phyloP scores from a whole-genome alignment of 2,888 invertebrate genomes.

The Nephrotoma flavescens region DNA sequence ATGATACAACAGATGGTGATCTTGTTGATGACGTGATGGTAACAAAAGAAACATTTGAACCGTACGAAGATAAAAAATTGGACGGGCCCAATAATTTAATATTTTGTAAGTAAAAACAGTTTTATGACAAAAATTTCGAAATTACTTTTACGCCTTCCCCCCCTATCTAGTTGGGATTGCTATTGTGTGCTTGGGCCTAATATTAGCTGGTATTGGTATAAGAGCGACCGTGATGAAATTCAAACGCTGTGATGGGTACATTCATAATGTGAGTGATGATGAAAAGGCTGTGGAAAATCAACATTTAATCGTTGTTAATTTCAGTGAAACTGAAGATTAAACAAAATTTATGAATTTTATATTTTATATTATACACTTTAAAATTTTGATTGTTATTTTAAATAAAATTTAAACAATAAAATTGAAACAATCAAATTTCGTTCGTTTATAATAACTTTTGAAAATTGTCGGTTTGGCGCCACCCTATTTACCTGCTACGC shows the following conservation, averaged over 20 bases:
- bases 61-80: neutral
- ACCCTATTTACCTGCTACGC: neutral
- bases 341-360: neutral
- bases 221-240: neutral
- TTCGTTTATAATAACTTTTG: no score
- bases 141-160: neutral
- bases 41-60: neutral
- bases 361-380: neutral
- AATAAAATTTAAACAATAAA: neutral
- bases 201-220: neutral
- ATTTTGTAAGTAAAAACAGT: neutral
- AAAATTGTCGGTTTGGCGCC: no score
- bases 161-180: neutral
- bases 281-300: neutral
- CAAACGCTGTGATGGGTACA: neutral
- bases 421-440: neutral
- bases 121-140: neutral
- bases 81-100: neutral
- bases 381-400: neutral
- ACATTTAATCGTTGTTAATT: neutral
- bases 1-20: neutral
- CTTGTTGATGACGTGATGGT: neutral
- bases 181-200: neutral
- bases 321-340: neutral
- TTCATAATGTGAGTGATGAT: neutral